phyloP scores from a whole-genome alignment of 2,888 invertebrate genomes.

The Hirtodrosophila confusa region DNA sequence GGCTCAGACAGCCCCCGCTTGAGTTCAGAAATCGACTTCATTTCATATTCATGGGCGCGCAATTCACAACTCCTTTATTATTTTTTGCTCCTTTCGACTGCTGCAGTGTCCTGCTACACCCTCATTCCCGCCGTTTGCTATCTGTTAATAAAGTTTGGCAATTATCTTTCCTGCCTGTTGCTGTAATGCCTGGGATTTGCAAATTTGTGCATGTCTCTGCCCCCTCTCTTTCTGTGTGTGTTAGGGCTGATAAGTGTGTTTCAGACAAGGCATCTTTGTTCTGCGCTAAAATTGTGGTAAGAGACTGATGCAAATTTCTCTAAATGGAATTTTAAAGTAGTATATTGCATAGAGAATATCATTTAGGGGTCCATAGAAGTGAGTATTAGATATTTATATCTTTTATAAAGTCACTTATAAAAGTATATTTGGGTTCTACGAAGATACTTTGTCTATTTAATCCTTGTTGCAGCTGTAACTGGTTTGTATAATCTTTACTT shows the following conservation, averaged over 20 bases:
- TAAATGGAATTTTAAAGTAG: conserved; percentile 22
- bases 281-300: conserved; percentile 10
- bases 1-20: conserved; percentile 27
- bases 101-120: conserved; percentile 1
- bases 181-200: conserved; percentile 42
- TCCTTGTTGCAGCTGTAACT: too few relatives aligned
- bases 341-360: background rate
- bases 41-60: conserved; percentile 71
- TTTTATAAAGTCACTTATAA: too few relatives aligned
- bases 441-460: too few relatives aligned
- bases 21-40: conserved; percentile 47
- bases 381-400: too few relatives aligned
- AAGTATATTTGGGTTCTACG: too few relatives aligned
- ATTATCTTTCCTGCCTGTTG: conserved; percentile 75
- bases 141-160: conserved; percentile 76
- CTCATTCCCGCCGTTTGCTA: conserved; percentile 18
- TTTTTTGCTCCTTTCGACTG: conserved; percentile 25
- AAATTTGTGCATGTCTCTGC: background rate
- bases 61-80: conserved; percentile 49
- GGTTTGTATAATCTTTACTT: too few relatives aligned
- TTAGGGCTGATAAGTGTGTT: conserved; percentile 8
- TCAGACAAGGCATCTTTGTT: conserved; percentile 24
- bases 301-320: conserved; percentile 2
- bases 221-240: background rate
- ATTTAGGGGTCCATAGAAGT: background rate